A percentile compares a stretch with the other conserved stretches of the same genome.
Conservation (phyloP, 2,888 invertebrate genomes). For the Osmoderma eremita region DNA sequence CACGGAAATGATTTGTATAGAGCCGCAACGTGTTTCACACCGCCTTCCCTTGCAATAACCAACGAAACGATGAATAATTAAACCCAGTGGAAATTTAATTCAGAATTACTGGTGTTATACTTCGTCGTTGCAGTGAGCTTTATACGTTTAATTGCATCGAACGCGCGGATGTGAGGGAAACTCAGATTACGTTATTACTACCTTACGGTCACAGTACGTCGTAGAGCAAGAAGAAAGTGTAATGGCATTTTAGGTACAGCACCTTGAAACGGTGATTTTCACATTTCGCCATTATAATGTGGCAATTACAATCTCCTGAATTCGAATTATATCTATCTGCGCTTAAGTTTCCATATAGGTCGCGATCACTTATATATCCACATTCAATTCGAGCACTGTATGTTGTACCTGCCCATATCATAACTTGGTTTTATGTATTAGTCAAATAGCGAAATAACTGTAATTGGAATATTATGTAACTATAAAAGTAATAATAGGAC, state of each 20-base stretch:
- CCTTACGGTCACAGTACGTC: constrained; percentile 5
- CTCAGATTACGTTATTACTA: constrained; percentile 16
- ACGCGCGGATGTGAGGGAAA: constrained; percentile 6
- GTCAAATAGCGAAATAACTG: constrained; percentile 2
- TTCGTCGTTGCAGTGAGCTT: constrained; percentile 5
- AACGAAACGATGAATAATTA: constrained; percentile 12
- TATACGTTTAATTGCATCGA: constrained; percentile 2
- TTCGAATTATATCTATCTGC: constrained; percentile 17
- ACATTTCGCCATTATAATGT: background rate
- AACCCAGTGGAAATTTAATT: constrained; percentile 28
- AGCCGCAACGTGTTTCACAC: too few species aligned
- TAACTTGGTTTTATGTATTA: constrained; percentile 12
- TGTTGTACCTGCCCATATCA: background rate
- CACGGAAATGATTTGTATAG: too few species aligned
- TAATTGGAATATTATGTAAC: constrained; percentile 24
- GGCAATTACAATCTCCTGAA: constrained; percentile 15
- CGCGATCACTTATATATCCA: constrained; percentile 11
- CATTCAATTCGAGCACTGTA: constrained; percentile 1
- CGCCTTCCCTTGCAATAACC: background rate
- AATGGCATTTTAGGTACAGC: constrained; percentile 2
- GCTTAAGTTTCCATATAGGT: constrained; percentile 24
- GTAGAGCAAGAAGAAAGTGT: constrained; percentile 1
- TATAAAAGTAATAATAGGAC: constrained; percentile 5
- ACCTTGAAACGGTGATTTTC: constrained; percentile 6
- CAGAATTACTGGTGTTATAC: background rate